Conservation (phyloP, 2,888 invertebrate species). For the Eilema griseolum region DNA sequence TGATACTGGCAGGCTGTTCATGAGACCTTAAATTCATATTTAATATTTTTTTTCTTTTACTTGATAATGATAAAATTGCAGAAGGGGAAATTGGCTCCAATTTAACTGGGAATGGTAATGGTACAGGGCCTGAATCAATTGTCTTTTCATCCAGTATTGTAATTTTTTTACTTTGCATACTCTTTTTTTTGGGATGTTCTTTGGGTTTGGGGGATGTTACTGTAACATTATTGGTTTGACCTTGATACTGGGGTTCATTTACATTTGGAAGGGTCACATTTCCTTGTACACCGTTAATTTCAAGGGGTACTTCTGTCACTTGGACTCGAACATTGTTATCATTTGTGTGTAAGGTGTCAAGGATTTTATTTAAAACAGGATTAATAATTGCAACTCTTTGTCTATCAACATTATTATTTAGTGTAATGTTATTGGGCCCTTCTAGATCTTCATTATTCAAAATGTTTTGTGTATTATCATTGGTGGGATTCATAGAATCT, state of each 20-base stretch:
- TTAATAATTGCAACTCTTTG: slow-evolving; percentile 14
- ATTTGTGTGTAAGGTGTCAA: slow-evolving; percentile 10
- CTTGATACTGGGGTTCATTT: not conserved
- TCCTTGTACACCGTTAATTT: not conserved
- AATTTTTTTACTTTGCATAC: slow-evolving; percentile 60
- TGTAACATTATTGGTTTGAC: slow-evolving; percentile 10
- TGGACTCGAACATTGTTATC: slow-evolving; percentile 8
- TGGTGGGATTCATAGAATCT: slow-evolving; percentile 39
- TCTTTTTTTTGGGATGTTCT: slow-evolving; percentile 17
- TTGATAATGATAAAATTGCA: slow-evolving; percentile 57
- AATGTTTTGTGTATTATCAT: slow-evolving; percentile 35
- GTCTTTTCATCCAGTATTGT: slow-evolving; percentile 74
- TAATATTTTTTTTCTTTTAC: slow-evolving; percentile 42
- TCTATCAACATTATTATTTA: slow-evolving; percentile 21
- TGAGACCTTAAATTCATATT: slow-evolving; percentile 18
- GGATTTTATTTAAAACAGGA: slow-evolving; percentile 8
- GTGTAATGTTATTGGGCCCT: slow-evolving; percentile 12
- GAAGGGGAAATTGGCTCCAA: slow-evolving; percentile 68
- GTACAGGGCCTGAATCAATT: slow-evolving; percentile 53
- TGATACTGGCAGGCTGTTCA: not conserved
- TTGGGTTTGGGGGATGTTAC: slow-evolving; percentile 12
- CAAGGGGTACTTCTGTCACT: slow-evolving; percentile 14
- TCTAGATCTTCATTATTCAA: slow-evolving; percentile 10
- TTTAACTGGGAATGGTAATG: slow-evolving; percentile 29
- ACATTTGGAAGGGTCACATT: slow-evolving; percentile 3